Evolutionary conservation across 2,797 vertebrate species (phyloP), one percentile per base, ranked within the genome.

Genomic region (Sebastes wilsoni): DNA sequence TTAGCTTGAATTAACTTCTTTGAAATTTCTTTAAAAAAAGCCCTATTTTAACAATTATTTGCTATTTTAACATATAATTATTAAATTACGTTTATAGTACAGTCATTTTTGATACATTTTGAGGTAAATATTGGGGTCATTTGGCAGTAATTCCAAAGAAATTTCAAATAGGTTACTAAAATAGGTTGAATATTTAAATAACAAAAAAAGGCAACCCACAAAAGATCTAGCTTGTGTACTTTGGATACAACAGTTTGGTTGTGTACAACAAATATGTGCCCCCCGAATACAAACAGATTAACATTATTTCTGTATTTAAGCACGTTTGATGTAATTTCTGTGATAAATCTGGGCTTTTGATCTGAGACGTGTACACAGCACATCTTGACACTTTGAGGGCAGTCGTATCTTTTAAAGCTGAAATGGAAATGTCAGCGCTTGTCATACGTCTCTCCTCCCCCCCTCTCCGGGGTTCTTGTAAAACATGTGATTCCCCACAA

Each of bases 381-480:
- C 66, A 69, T 83, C 61, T 38, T 94, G 92, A 93, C 93, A 94
- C 88, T 94, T 93, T 92, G 83, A 92, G 92, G 90, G 77, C 92
- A 93, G 89, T 80, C 79, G 76, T 87, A 68, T 89, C 85, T 90
- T 88, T 90, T 82, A 66, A 62, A 87, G 77, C 85, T 81, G 83
- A 87, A 85, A 93, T 92, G 87, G 90, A 94, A 93, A 92, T 92
- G 90, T 93, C 93, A 92, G 79, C 87, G 82, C 89, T 86, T 92
- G 91, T 91, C 91, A 93, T 80, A 77, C 71, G 62, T 80, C 84
- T 89, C 69, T 78, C 86, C 75, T 73, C 80, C 87, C 54, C 54
- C 8, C 67, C 83, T 88, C 89, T 89, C 87, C 38, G 2, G 89
- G 90, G 89, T 88, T 80, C 90, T 88, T 92, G 91, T 93, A 90